These are phyloP conservation scores for Meloe dianella DNA, from an alignment of 2,888 invertebrate genomes.

Conservation along the genomic window DNA sequence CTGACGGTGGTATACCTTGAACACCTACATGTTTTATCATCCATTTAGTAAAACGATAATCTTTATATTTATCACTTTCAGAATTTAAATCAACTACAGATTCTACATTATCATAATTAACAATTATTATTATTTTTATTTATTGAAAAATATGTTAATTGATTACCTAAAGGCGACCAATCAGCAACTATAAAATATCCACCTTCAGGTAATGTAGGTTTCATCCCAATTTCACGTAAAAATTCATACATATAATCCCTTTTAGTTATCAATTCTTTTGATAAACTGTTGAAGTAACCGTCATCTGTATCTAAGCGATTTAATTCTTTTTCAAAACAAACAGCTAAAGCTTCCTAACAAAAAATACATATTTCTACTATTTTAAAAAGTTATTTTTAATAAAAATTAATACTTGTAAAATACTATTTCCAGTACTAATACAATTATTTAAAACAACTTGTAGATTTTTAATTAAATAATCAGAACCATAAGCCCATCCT, in stretches of 20 bases:
- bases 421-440: slow-evolving; percentile 87
- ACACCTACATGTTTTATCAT: slow-evolving; percentile 91
- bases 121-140: not conserved
- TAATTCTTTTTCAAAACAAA: slow-evolving; percentile 86
- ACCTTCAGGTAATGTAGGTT: slow-evolving; percentile 91
- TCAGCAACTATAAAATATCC: slow-evolving; percentile 98
- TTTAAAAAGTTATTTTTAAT: not conserved
- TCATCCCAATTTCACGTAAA: slow-evolving; percentile 78
- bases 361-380: not conserved
- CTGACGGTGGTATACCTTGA: slow-evolving; percentile 92
- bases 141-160: slow-evolving; percentile 18
- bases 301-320: slow-evolving; percentile 72
- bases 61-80: slow-evolving; percentile 77
- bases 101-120: slow-evolving; percentile 56
- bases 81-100: slow-evolving; percentile 71
- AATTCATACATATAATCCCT: slow-evolving; percentile 71
- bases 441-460: slow-evolving; percentile 76
- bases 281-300: slow-evolving; percentile 79
- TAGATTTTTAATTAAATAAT: slow-evolving; percentile 77
- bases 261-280: slow-evolving; percentile 76
- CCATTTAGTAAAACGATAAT: slow-evolving; percentile 95
- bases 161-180: slow-evolving; percentile 75
- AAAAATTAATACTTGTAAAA: slow-evolving; percentile 71
- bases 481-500: slow-evolving; percentile 96
- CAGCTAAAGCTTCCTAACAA: slow-evolving; percentile 85